Percentiles rank a stretch among this genome's conserved stretches.
Conservation (phyloP, 1,140 invertebrate genomes). For the Drosophila kikkawai region DNA sequence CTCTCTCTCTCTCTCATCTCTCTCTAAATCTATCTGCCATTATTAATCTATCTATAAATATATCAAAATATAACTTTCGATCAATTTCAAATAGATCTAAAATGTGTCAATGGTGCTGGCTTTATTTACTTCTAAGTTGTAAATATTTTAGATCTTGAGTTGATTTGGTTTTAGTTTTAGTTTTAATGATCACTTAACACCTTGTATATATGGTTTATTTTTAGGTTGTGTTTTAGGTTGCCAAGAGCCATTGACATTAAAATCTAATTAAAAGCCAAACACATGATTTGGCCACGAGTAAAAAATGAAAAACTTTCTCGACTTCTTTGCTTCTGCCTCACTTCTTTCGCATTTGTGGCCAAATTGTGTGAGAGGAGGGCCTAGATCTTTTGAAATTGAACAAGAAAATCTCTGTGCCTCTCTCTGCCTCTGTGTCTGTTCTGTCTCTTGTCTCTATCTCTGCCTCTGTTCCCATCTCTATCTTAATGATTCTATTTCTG, state of each 20-base stretch:
- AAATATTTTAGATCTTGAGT: slow-evolving; percentile 20
- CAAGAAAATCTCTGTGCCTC: slow-evolving; percentile 16
- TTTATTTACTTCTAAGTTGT: slow-evolving; percentile 26
- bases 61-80: slow-evolving; percentile 8
- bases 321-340: slow-evolving; percentile 18
- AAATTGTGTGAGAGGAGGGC: slow-evolving; percentile 25
- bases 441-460: slow-evolving; percentile 1
- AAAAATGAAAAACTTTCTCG: slow-evolving; percentile 17
- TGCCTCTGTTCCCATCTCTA: slow-evolving; percentile 14
- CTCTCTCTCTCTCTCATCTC: neutral
- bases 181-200: slow-evolving; percentile 16
- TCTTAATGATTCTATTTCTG: slow-evolving; percentile 16
- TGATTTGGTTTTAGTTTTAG: slow-evolving; percentile 26
- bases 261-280: slow-evolving; percentile 21
- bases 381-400: slow-evolving; percentile 28
- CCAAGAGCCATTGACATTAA: slow-evolving; percentile 51
- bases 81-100: slow-evolving; percentile 13
- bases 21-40: slow-evolving; percentile 21
- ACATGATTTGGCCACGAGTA: slow-evolving; percentile 23
- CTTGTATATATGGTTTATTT: slow-evolving; percentile 44
- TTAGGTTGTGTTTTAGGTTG: slow-evolving; percentile 27
- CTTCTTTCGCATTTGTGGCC: slow-evolving; percentile 2
- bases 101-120: slow-evolving; percentile 30
- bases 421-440: slow-evolving; percentile 20
- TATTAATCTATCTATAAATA: slow-evolving; percentile 26